A percentile compares a stretch with the other conserved stretches of the same genome.
Evolutionary conservation across 2,113 vertebrate genomes (phyloP).

Genomic region (Pomatorhinus ruficollis): DNA sequence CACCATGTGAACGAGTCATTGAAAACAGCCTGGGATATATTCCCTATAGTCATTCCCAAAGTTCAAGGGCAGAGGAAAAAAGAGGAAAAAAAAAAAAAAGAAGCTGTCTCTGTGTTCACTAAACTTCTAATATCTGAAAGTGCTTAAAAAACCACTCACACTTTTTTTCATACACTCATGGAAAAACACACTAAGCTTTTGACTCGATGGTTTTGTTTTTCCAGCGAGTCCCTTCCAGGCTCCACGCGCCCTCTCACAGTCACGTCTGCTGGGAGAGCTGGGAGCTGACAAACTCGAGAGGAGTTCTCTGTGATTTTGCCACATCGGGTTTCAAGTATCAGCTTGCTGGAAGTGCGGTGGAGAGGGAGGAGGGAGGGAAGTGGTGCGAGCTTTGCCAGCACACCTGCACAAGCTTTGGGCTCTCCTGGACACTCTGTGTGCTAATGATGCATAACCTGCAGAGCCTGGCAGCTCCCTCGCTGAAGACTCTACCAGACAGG

Average conservation of each 20-base stretch:
- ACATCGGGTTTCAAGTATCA: constrained; percentile 58
- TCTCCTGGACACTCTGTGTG: constrained; percentile 48
- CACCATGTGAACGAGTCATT: background rate
- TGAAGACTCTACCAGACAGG: constrained; percentile 65
- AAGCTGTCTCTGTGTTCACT: background rate
- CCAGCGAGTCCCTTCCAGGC: constrained; percentile 17
- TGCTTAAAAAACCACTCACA: background rate
- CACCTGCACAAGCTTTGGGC: constrained; percentile 63
- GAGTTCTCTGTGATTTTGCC: constrained; percentile 46
- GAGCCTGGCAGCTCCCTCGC: constrained; percentile 33
- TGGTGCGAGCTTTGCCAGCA: constrained; percentile 57
- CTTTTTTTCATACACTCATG: background rate
- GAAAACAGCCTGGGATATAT: constrained; percentile 28
- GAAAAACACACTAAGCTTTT: constrained; percentile 47
- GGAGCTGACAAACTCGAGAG: constrained; percentile 36
- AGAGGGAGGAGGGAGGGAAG: constrained; percentile 49
- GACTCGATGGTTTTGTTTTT: constrained; percentile 37
- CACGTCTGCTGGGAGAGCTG: constrained; percentile 33
- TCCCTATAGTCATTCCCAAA: constrained; percentile 19
- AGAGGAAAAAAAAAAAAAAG: background rate
- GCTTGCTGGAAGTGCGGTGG: constrained; percentile 47
- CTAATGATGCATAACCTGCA: constrained; percentile 69
- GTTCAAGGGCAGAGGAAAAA: constrained; percentile 34
- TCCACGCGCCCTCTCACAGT: background rate
- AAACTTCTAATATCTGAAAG: constrained; percentile 22